Base-by-base conservation (phyloP, 2,113 vertebrate species). In the Upupa epops region DNA sequence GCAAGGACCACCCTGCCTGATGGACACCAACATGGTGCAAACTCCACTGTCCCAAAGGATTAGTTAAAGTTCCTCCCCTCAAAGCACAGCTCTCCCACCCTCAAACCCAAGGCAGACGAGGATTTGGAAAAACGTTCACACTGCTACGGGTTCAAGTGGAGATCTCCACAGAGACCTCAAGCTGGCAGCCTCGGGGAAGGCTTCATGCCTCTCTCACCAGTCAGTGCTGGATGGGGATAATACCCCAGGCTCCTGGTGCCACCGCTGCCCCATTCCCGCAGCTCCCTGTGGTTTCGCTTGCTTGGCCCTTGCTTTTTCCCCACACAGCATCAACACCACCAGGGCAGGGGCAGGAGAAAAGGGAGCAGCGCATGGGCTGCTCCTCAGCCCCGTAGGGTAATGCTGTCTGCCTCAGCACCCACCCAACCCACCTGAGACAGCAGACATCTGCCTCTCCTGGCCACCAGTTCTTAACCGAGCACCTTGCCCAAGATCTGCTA, bases 341-440 rank as follows among this genome's bases (percentile, higher is more conserved):
- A 0, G 37, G 48, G 40, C 54, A 31, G 63, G 54, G 17, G 31
- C 31, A 14, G 54, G 54, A 59, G 45, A 17, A 16, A 16, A 8
- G 17, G 46, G 10, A 55, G 22, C 36, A 19, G 40, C 13, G 26
- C 15, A 16, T 0, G 0, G n/a, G 26, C 37, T 1, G 1, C 28
- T 55, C 59, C n/a, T 28, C 59, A 55, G 40, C 21, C 59, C 32
- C 0, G 0, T 4, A 13, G 49, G 28, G 8, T 45, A 25, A 36
- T 1, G 2, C 10, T 32, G 58, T 21, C 26, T 5, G 1, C 24
- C 61, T 45, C 60, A 13, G 46, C 56, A 42, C 40, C 11, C 40
- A 42, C 40, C 40, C 40, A 14, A 48, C 22, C 28, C 32, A 21
- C 34, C 49, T 32, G 32, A 32, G 32, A 32, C 24, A 63, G 37